A percentile compares a stretch with the other conserved stretches of the same genome.
Conservation (phyloP, 2,888 invertebrate genomes). For the Rhagium mordax region DNA sequence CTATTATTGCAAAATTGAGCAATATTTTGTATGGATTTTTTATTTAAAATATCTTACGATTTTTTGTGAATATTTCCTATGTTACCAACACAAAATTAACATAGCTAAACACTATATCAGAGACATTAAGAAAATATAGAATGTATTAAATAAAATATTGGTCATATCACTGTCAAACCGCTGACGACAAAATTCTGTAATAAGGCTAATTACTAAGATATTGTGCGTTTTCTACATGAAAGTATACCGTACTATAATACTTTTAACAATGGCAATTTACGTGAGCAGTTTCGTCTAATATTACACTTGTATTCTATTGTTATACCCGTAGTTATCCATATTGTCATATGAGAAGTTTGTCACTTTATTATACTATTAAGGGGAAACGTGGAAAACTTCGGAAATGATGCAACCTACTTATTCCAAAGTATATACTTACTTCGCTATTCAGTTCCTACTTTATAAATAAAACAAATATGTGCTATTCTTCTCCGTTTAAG, state of each 20-base stretch:
- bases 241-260: background rate
- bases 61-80: no score
- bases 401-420: background rate
- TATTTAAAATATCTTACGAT: no score
- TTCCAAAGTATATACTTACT: background rate
- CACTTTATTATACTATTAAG: constrained; percentile 12
- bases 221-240: no score
- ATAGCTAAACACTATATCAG: no score
- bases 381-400: constrained; percentile 8
- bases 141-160: no score
- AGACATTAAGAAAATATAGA: no score
- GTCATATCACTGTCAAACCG: no score
- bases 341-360: constrained; percentile 1
- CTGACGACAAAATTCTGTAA: no score
- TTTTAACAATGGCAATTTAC: background rate
- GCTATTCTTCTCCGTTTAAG: background rate
- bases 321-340: constrained; percentile 10
- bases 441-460: background rate
- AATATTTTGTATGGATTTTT: no score
- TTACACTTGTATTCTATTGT: constrained; percentile 13
- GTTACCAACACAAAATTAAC: no score
- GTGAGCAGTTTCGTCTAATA: background rate
- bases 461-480: background rate
- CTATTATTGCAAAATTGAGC: no score
- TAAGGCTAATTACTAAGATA: no score